Base-by-base conservation (phyloP, 2,113 vertebrate species). In the Odobenus rosmarus region DNA sequence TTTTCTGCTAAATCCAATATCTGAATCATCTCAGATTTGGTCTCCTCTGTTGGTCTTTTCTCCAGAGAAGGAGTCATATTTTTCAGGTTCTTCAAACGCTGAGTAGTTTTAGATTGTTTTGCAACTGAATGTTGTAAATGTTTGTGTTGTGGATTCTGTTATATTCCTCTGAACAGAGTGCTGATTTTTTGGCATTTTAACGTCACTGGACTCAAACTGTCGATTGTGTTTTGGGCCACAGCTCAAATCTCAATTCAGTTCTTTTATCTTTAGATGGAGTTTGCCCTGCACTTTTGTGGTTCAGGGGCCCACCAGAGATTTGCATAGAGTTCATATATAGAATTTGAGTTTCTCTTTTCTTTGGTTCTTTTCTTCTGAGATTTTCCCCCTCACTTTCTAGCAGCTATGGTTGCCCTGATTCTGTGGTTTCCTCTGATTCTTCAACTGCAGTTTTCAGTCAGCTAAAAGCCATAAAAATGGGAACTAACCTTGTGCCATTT, bases 1-100 rank as follows among this genome's bases (percentile, higher is more conserved):
- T 95, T 96, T 96, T 88, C 88, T 90, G n/a, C 39, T 64, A 89
- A 90, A 64, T 82, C 13, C 19, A 92, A 71, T 61, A 94, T 88
- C 61, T 67, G 39, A 87, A 74, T 96, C 61, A 83, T 95, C 33
- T 79, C 19, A 61, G 14, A 94, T 15, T 67, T 96, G 62, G 19
- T 71, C 59, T 92, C 36, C 14, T 13, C 39, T 89, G 26, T 93
- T 71, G 81, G 7, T 92, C 4, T 95, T 79, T 89, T 88, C n/a
- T 90, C 36, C 81, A 94, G 71, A 96, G 42, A 95, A 93, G 72
- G 55, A 46, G 28, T 82, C 42, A 21, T 15, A 31, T 59, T 67
- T 93, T 93, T 90, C 59, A 80, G 31, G 55, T 59, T 57, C 49
- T 93, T 88, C 14, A 31, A 67, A 72, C 49, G 16, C 88, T 94